Percentiles rank a stretch among this genome's conserved stretches.
Evolutionary conservation across 2,113 vertebrate species (phyloP).

Genomic region (Chlamydotis undulata): DNA sequence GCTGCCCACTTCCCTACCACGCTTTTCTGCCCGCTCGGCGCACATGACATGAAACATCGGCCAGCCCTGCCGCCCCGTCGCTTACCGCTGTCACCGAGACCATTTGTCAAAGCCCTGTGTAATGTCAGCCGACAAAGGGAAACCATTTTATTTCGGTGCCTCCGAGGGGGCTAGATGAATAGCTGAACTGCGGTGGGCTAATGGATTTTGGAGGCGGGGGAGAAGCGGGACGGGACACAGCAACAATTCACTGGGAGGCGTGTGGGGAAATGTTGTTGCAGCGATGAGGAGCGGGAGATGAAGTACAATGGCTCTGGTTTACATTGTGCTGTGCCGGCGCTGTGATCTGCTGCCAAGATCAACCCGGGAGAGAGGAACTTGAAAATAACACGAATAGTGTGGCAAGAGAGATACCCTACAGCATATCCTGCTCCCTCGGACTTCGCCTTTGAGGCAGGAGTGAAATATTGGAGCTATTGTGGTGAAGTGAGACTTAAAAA

Average conservation of each 20-base stretch:
- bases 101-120: background rate
- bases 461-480: conserved; percentile 62
- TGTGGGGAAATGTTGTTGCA: conserved; percentile 52
- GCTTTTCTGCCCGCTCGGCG: accelerated
- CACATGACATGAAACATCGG: background rate
- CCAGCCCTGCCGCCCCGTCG: background rate
- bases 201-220: conserved; percentile 3
- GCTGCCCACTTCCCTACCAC: accelerated
- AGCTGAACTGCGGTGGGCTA: conserved; percentile 11
- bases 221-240: background rate
- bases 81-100: background rate
- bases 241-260: conserved; percentile 43
- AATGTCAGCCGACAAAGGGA: background rate
- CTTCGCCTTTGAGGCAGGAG: conserved; percentile 43
- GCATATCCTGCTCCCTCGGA: conserved; percentile 66
- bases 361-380: conserved; percentile 68
- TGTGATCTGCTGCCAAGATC: conserved; percentile 77
- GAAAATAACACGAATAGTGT: conserved; percentile 64
- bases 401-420: conserved; percentile 67
- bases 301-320: conserved; percentile 71
- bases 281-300: conserved; percentile 46
- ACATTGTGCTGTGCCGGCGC: background rate
- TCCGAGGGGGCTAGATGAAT: background rate
- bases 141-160: background rate
- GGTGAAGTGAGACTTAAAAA: conserved; percentile 40